A percentile compares a stretch with the other conserved stretches of the same genome.
Conservation (phyloP, 2,888 invertebrate species). For the Synanthedon formicaeformis region DNA sequence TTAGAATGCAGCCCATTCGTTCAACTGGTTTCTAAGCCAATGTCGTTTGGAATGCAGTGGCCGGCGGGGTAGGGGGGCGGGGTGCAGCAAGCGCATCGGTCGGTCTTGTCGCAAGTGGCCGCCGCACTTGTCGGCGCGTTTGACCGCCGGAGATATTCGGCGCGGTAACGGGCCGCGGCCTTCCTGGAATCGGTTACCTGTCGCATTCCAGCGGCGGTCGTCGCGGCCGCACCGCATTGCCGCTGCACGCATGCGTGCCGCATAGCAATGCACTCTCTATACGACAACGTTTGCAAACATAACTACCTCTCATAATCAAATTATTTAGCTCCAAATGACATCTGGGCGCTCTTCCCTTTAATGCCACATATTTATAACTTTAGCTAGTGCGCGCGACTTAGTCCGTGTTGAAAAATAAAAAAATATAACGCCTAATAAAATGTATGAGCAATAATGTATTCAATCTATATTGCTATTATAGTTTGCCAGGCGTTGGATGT, state of each 20-base stretch:
- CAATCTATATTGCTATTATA: too few species aligned
- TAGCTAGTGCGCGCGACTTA: too few species aligned
- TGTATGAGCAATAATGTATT: too few species aligned
- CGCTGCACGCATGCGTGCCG: slow-evolving; percentile 17
- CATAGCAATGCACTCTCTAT: slow-evolving; percentile 10
- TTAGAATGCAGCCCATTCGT: slow-evolving; percentile 46
- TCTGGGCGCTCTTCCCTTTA: too few species aligned
- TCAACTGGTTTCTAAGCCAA: slow-evolving; percentile 66
- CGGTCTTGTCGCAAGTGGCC: slow-evolving; percentile 65
- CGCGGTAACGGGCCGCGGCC: slow-evolving; percentile 69
- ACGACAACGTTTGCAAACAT: not conserved
- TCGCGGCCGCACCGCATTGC: slow-evolving; percentile 11
- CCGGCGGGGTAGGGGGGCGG: slow-evolving; percentile 1
- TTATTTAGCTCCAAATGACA: too few species aligned
- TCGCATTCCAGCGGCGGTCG: slow-evolving; percentile 62
- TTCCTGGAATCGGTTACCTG: slow-evolving; percentile 71
- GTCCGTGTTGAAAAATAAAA: too few species aligned
- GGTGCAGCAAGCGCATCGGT: slow-evolving; percentile 41
- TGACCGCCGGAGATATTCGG: slow-evolving; percentile 68
- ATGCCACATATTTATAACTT: too few species aligned
- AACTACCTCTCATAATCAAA: slow-evolving; percentile 5
- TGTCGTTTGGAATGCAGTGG: slow-evolving; percentile 63
- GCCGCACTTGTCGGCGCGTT: slow-evolving; percentile 66
- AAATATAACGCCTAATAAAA: too few species aligned
- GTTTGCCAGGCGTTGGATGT: too few species aligned